Evolutionary conservation across 2,797 vertebrate species (phyloP).

Genomic region (Siniperca obscura): DNA sequence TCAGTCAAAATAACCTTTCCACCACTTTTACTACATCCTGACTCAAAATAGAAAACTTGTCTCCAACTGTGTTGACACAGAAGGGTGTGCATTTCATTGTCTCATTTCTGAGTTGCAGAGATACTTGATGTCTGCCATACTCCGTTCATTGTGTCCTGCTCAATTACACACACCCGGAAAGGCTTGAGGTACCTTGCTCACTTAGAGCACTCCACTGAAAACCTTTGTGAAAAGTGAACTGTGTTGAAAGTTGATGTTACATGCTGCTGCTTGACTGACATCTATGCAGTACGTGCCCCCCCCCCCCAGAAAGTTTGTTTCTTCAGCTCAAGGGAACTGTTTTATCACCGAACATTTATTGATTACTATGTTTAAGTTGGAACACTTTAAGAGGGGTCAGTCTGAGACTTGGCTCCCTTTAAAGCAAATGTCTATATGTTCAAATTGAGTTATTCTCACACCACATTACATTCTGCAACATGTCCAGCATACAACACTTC

Average conservation of each 20-base stretch:
- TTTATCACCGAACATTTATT: not conserved
- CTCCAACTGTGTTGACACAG: slow-evolving; percentile 59
- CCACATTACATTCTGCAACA: not conserved
- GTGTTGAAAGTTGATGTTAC: slow-evolving; percentile 40
- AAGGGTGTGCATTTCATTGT: slow-evolving; percentile 59
- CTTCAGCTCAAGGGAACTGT: not conserved
- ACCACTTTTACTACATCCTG: slow-evolving; percentile 54
- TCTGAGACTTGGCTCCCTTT: not conserved
- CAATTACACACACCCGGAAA: slow-evolving; percentile 65
- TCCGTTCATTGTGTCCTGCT: slow-evolving; percentile 66
- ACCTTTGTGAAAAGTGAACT: slow-evolving; percentile 56
- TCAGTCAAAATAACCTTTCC: slow-evolving; percentile 60
- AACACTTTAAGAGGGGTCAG: not conserved
- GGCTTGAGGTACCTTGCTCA: slow-evolving; percentile 47
- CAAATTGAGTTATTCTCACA: not conserved
- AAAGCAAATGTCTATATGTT: not conserved
- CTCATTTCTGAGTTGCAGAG: slow-evolving; percentile 56
- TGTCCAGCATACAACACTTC: not conserved
- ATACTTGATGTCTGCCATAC: slow-evolving; percentile 66
- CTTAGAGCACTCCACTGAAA: slow-evolving; percentile 40
- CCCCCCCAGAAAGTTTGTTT: slow-evolving; percentile 7
- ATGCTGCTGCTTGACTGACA: slow-evolving; percentile 30
- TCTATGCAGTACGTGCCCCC: not conserved
- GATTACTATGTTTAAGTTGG: not conserved
- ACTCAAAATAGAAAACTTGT: slow-evolving; percentile 65